Evolutionary conservation across 2,797 vertebrate species (phyloP), one percentile per base, ranked within the genome.

Genomic region (Pipistrellus pygmaeus): DNA sequence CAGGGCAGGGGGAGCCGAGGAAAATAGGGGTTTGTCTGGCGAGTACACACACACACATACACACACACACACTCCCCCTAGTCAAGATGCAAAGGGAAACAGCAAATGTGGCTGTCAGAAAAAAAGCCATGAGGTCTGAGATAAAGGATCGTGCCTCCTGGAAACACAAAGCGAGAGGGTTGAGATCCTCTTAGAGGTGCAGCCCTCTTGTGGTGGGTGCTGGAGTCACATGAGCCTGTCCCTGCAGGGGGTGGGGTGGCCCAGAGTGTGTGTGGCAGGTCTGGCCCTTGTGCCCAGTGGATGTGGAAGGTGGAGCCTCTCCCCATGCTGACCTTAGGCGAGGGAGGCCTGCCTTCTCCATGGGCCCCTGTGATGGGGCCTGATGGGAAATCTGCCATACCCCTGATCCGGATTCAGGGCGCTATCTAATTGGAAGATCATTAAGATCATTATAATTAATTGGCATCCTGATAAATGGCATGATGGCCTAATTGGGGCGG

Each of bases 361-460:
- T 13, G 38, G 44, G 21, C 66, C 27, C 92, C 27, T 0, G 20
- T 32, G 73, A 27, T 20, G 18, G 71, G 17, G 75, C 21, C 77
- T 32, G 41, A 68, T 73, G 68, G 89, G 48, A 44, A 91, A 69
- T 51, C 84, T 41, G 73, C 92, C 92, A 62, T 21, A n/a, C 85
- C 93, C 76, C 53, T 20, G 27, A 57, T 89, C 95, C 53, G 0
- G 88, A 96, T 95, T 94, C 88, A 66, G 80, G 97, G 93, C 75
- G 0, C 95, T 96, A 51, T 83, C 94, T 96, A 96, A 96, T 95
- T 97, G 97, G 94, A 88, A 97, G 94, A 97, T 96, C 96, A 96
- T 96, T 96, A 96, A 95, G 96, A 96, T 96, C 97, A 96, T 97
- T 97, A 95, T 97, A 97, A 97, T 98, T 97, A 97, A 97, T 95